A percentile compares a stretch with the other conserved stretches of the same genome.
phyloP scores from a whole-genome alignment of 2,797 vertebrate species.

The Dicrostonyx torquatus region DNA sequence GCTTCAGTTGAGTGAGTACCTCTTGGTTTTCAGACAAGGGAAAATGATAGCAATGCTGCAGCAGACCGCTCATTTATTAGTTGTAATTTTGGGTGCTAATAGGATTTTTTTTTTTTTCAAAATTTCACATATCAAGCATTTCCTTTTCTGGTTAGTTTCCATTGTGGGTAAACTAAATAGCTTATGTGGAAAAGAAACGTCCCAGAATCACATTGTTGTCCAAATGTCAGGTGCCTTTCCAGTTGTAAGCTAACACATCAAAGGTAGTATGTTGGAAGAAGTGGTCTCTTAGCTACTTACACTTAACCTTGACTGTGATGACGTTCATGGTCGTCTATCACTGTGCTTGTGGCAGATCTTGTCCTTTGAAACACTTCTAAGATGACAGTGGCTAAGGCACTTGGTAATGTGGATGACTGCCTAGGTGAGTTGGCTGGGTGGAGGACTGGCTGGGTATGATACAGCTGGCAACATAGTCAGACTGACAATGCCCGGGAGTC shows the following conservation, averaged over 20 bases:
- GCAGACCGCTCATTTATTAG: conserved; percentile 29
- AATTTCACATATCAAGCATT: conserved; percentile 59
- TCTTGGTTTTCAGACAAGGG: neutral
- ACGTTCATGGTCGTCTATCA: neutral
- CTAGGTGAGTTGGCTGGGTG: neutral
- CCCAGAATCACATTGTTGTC: neutral
- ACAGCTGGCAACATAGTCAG: neutral
- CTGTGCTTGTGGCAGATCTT: neutral
- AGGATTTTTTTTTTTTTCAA: neutral
- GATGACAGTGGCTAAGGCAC: neutral
- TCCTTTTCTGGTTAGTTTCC: conserved; percentile 70
- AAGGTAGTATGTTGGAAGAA: neutral
- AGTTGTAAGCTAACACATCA: neutral
- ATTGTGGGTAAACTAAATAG: conserved; percentile 38
- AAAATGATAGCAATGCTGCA: neutral
- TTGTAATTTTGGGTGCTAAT: conserved; percentile 54
- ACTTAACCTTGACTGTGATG: neutral
- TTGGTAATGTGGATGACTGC: neutral
- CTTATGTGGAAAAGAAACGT: conserved; percentile 39
- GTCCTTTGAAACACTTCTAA: neutral
- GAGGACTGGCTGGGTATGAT: neutral
- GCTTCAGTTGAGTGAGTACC: neutral
- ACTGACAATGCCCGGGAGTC: neutral
- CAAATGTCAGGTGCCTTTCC: too few species aligned
- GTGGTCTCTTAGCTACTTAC: neutral